Evolutionary conservation across 2,888 invertebrate genomes (phyloP), one percentile per base, ranked within the genome.

Genomic region (Odontomyia ornata): DNA sequence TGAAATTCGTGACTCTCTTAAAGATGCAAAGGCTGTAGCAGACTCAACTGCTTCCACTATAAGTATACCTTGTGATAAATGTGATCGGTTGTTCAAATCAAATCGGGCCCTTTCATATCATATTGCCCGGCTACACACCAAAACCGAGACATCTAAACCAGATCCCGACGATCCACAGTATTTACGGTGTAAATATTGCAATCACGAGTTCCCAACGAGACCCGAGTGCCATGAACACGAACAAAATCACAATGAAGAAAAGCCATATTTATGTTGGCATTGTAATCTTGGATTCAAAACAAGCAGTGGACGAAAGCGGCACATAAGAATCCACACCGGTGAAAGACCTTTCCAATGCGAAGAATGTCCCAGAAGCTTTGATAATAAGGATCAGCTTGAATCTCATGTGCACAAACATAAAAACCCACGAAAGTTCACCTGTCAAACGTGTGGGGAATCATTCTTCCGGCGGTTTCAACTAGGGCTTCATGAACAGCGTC

Each of bases 261-360:
- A 80, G 21, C 78, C 79, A 7, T 77, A 77, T 36, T 36, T 75
- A 0, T 81, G 81, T 23, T 65, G 76, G 7, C 57, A 76, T 1
- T 81, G 81, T 25, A 76, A 67, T 18, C 79, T 79, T 57, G 65
- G 30, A 56, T 81, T 80, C 65, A 79, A 73, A 15, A 79, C 81
- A 2, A 75, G 57, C 36, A 79, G 75, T n/a, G 80, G 80, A 47
- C 64, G 79, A 0, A 79, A 79, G 9, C 76, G 78, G 9, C 81
- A 81, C 27, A 7, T 73, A 7, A 67, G 80, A 25, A 73, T 71
- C 0, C 81, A 81, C 60, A 80, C 80, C 1, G 81, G 80, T 9
- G 81, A 81, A 25, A 76, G 81, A 4, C 81, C 81, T 1, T 80
- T 76, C 52, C 72, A 80, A 23, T 81, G 81, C 43, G 77, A 79